Evolutionary conservation across 2,113 vertebrate species (phyloP).

Genomic region (Acinonyx jubatus): DNA sequence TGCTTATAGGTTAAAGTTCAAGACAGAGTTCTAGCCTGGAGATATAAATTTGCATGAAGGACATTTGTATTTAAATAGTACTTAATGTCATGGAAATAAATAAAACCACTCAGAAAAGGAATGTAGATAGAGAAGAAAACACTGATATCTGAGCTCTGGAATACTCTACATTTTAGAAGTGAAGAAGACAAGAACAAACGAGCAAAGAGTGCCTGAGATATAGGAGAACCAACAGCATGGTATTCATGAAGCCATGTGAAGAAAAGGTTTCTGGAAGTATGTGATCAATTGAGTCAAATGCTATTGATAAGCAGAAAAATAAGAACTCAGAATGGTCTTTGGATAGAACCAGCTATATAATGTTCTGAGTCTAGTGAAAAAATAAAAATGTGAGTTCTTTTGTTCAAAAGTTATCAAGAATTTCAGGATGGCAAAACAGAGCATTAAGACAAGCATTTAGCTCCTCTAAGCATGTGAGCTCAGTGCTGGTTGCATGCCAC

Average conservation of each 20-base stretch:
- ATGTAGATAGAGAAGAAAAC: background rate
- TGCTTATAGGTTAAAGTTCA: background rate
- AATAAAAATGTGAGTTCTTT: background rate
- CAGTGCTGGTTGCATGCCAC: background rate
- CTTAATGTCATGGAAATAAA: slow-evolving; percentile 25
- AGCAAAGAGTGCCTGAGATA: background rate
- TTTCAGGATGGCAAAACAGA: background rate
- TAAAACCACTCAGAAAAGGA: slow-evolving; percentile 9
- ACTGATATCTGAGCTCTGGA: background rate
- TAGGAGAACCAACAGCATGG: background rate
- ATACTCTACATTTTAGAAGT: background rate
- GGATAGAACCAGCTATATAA: background rate
- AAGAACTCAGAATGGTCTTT: background rate
- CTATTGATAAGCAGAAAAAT: background rate
- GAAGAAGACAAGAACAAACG: background rate
- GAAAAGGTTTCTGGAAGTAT: background rate
- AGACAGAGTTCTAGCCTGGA: background rate
- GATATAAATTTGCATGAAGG: background rate
- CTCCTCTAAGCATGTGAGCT: background rate
- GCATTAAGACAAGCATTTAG: background rate
- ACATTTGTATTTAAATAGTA: background rate
- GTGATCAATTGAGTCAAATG: background rate
- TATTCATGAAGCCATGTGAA: background rate
- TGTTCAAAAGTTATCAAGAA: background rate
- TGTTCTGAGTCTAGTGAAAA: background rate